Conservation (phyloP, 2,797 vertebrate genomes). For the Fistularia commersonii region DNA sequence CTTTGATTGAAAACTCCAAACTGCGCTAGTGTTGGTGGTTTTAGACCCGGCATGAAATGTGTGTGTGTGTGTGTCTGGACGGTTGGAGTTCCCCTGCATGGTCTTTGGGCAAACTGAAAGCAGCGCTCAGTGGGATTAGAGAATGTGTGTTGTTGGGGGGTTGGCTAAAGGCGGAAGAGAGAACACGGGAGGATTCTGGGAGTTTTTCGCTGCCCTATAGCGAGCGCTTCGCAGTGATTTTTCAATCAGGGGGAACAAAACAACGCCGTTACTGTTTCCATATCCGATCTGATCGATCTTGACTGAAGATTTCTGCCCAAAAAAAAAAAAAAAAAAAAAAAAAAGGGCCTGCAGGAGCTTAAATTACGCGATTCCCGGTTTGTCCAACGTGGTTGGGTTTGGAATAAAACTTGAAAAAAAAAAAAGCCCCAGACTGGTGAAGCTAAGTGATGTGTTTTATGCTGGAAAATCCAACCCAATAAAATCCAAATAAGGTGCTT, state of each 20-base stretch:
- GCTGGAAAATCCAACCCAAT: constrained; percentile 1
- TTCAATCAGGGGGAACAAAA: constrained; percentile 1
- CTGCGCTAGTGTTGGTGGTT: no score
- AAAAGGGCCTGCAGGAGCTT: no score
- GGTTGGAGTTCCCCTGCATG: constrained; percentile 56
- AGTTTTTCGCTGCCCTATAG: constrained; percentile 41
- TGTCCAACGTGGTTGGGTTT: no score
- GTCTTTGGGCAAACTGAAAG: constrained; percentile 84
- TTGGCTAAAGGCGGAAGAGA: constrained; percentile 40
- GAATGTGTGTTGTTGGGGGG: constrained; percentile 70
- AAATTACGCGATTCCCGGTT: no score
- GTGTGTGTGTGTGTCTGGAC: constrained; percentile 55
- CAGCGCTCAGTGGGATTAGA: constrained; percentile 90
- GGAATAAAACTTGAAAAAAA: no score
- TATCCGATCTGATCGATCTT: no score
- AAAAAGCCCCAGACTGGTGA: no score
- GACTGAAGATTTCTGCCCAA: no score
- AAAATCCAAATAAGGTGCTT: no score
- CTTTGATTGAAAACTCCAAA: not conserved
- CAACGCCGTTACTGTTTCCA: constrained; percentile 1
- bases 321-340: no score
- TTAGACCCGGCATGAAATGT: not conserved
- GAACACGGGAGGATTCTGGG: constrained; percentile 61
- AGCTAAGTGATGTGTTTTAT: no score
- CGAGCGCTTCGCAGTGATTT: constrained; percentile 13